These are phyloP conservation scores for Thomomys bottae DNA, from an alignment of 2,113 vertebrate species.

Conservation along the genomic window DNA sequence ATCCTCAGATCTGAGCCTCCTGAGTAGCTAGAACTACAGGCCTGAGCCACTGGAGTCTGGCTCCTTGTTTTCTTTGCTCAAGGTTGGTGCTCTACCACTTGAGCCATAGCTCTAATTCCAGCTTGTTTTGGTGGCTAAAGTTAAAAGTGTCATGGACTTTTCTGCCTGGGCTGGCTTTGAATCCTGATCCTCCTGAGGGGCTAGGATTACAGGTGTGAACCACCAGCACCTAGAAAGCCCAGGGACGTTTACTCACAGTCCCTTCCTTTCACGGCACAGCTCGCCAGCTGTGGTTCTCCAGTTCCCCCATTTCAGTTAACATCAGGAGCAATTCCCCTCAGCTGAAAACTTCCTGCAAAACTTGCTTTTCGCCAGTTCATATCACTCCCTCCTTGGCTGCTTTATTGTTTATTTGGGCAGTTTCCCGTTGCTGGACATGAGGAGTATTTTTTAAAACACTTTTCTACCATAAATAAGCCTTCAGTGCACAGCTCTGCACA, in stretches of 20 bases:
- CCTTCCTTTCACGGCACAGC: neutral
- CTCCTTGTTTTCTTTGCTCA: no score
- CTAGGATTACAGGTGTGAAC: no score
- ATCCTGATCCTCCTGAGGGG: no score
- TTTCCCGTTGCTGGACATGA: neutral
- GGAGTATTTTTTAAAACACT: neutral
- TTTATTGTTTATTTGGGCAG: neutral
- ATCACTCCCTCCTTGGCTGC: neutral
- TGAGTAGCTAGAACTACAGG: no score
- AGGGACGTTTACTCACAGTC: neutral
- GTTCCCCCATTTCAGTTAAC: neutral
- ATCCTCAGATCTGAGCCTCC: no score
- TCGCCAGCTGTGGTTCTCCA: neutral
- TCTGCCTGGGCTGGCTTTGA: no score
- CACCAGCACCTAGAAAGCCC: no score
- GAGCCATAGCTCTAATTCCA: no score
- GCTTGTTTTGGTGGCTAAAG: no score
- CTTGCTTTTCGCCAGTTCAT: neutral
- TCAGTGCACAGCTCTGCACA: neutral
- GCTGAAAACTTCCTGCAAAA: conserved; percentile 9
- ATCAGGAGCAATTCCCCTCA: neutral
- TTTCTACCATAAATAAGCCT: conserved; percentile 19
- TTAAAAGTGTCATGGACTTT: no score
- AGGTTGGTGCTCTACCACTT: no score
- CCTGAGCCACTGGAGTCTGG: no score